Evolutionary conservation across 2,888 invertebrate genomes (phyloP).

Genomic region (Myathropa florea): DNA sequence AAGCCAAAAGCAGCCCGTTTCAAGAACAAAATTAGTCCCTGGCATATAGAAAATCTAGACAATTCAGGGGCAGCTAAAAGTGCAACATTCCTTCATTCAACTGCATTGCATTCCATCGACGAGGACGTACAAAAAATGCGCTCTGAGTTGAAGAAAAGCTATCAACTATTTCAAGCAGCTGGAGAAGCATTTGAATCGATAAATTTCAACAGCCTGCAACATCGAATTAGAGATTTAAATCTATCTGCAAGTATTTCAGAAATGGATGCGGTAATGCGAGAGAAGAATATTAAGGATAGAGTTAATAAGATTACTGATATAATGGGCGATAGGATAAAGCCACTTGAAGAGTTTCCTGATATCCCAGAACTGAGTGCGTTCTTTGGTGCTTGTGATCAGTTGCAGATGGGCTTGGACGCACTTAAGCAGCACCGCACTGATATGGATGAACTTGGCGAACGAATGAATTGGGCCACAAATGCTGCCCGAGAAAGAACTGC

Average conservation of each 20-base stretch:
- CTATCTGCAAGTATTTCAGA: conserved; percentile 72
- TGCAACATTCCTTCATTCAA: conserved; percentile 67
- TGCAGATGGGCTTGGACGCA: conserved; percentile 76
- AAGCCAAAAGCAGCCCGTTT: background rate
- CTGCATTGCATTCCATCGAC: conserved; percentile 72
- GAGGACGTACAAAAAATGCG: conserved; percentile 76
- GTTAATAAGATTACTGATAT: conserved; percentile 74
- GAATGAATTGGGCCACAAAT: conserved; percentile 75
- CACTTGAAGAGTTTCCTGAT: conserved; percentile 78
- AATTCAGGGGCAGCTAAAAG: conserved; percentile 21
- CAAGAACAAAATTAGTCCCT: background rate
- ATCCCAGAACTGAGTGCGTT: conserved; percentile 78
- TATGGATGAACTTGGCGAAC: conserved; percentile 74
- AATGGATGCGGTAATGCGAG: conserved; percentile 68
- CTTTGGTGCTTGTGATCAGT: conserved; percentile 76
- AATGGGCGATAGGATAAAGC: conserved; percentile 75
- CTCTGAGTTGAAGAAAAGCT: conserved; percentile 75
- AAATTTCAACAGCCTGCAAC: conserved; percentile 74
- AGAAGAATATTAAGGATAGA: conserved; percentile 73
- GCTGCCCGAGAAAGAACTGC: conserved; percentile 75
- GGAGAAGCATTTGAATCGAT: conserved; percentile 77
- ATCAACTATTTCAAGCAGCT: conserved; percentile 76
- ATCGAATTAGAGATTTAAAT: conserved; percentile 77
- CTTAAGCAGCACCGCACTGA: conserved; percentile 75
- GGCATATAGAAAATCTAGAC: background rate